Percentiles rank a stretch among this genome's conserved stretches.
These are phyloP conservation scores for Lophochroa leadbeateri DNA, from an alignment of 2,113 vertebrate genomes.

Conservation along the genomic window DNA sequence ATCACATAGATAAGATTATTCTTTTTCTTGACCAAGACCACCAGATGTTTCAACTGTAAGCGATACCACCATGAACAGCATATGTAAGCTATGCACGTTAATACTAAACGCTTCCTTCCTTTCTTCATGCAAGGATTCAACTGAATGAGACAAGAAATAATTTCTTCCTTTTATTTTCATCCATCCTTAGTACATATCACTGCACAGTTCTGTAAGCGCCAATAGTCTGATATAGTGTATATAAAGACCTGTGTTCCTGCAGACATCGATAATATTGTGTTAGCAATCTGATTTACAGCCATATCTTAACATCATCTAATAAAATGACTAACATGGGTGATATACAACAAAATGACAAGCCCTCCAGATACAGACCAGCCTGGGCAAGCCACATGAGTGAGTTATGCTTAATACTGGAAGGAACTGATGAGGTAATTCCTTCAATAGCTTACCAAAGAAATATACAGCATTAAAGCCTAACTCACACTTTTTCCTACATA, in stretches of 20 bases:
- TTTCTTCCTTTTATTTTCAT: background rate
- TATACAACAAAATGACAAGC: background rate
- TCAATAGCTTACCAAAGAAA: background rate
- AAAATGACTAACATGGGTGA: constrained; percentile 24
- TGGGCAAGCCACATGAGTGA: background rate
- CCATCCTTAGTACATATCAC: background rate
- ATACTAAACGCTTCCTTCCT: background rate
- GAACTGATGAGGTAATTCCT: constrained; percentile 54
- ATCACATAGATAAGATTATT: background rate
- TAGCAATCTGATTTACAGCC: background rate
- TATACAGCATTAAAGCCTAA: constrained; percentile 22
- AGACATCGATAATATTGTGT: background rate
- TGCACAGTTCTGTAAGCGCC: background rate
- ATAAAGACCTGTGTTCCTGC: background rate
- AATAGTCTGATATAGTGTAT: background rate
- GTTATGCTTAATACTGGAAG: constrained; percentile 29
- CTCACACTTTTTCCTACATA: constrained; percentile 37
- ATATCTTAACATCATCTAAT: constrained; percentile 4
- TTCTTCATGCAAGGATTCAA: background rate
- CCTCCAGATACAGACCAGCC: background rate
- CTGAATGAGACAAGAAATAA: background rate
- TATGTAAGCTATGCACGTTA: background rate
- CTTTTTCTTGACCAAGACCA: background rate
- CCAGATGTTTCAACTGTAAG: background rate
- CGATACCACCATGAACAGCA: background rate